These are phyloP conservation scores for Cephus spinipes DNA, from an alignment of 2,888 invertebrate genomes.

Conservation along the genomic window DNA sequence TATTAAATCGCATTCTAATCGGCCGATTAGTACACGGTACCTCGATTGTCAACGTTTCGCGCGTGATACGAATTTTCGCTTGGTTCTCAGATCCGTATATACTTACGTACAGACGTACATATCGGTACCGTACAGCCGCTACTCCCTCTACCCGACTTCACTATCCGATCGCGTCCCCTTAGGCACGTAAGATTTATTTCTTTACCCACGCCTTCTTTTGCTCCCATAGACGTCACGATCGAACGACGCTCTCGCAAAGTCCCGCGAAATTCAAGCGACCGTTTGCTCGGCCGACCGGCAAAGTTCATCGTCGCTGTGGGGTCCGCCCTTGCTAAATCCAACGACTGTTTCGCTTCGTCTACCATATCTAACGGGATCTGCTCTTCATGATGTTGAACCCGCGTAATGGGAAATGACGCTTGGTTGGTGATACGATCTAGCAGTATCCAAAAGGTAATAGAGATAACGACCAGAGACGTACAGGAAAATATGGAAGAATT, in stretches of 20 bases:
- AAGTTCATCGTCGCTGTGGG: not conserved
- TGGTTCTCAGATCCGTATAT: slow-evolving; percentile 20
- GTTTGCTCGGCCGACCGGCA: not conserved
- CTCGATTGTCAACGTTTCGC: slow-evolving; percentile 16
- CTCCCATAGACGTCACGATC: not conserved
- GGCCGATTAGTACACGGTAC: slow-evolving; percentile 18
- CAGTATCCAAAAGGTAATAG: not conserved
- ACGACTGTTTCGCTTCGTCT: not conserved
- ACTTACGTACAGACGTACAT: not conserved
- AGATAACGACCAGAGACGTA: not conserved
- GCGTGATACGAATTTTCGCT: slow-evolving; percentile 21
- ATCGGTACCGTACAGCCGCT: not conserved
- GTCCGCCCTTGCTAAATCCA: not conserved
- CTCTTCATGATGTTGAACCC: not conserved
- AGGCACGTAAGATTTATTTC: not conserved
- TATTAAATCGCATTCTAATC: slow-evolving; percentile 15
- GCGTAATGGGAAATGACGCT: not conserved
- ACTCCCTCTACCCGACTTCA: slow-evolving; percentile 3
- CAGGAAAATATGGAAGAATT: not conserved
- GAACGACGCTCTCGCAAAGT: not conserved
- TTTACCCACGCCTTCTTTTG: not conserved
- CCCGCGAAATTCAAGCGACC: not conserved
- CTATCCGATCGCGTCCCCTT: slow-evolving; percentile 2
- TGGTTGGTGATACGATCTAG: not conserved
- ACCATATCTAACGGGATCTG: not conserved